phyloP scores from a whole-genome alignment of 2,113 vertebrate species.

The Sinocyclocheilus grahami region DNA sequence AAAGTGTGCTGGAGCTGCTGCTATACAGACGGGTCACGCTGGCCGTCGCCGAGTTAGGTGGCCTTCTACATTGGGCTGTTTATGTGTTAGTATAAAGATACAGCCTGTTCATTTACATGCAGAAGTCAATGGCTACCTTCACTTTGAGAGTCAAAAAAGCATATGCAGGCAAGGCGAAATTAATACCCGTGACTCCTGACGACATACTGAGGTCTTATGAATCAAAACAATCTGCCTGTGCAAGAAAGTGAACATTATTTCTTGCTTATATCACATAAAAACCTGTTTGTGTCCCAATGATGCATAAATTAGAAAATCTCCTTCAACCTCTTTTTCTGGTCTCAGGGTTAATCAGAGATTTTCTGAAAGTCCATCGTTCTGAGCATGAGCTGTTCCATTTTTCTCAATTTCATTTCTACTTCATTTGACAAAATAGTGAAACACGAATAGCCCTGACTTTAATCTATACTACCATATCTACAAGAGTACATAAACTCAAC shows the following conservation, averaged over 20 bases:
- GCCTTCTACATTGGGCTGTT: constrained; percentile 14
- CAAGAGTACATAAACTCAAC: background rate
- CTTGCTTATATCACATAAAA: background rate
- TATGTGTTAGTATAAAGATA: too few species aligned
- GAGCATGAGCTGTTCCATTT: background rate
- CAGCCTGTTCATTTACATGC: background rate
- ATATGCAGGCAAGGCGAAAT: too few species aligned
- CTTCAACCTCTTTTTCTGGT: background rate
- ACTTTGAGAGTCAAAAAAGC: too few species aligned
- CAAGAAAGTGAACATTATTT: too few species aligned
- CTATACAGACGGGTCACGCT: constrained; percentile 27
- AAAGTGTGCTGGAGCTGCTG: constrained; percentile 44
- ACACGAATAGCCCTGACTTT: background rate
- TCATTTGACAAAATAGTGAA: background rate
- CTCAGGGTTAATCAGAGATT: background rate
- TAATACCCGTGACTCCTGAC: too few species aligned
- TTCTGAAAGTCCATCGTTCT: background rate
- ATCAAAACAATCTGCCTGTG: too few species aligned
- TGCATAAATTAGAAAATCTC: too few species aligned
- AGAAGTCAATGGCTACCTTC: too few species aligned
- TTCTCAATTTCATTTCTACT: background rate
- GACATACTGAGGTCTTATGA: too few species aligned
- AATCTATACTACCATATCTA: background rate
- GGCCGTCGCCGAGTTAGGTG: constrained; percentile 39
- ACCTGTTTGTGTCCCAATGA: background rate